A percentile compares a stretch with the other conserved stretches of the same genome.
phyloP scores from a whole-genome alignment of 2,888 invertebrate genomes.

The Colletes collaris region DNA sequence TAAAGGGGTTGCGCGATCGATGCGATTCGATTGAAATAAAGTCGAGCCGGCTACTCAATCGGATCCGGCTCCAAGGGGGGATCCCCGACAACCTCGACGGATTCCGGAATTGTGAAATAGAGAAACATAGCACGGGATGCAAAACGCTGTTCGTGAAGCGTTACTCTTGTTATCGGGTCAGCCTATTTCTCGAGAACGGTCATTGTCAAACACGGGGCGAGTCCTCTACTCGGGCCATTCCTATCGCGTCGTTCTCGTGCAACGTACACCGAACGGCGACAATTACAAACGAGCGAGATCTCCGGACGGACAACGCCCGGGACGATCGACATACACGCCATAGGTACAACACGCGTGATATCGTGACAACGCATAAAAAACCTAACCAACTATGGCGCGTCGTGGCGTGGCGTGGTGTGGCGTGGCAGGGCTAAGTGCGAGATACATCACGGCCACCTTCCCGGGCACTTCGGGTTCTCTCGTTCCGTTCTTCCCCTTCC shows the following conservation, averaged over 20 bases:
- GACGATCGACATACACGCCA: conserved; percentile 66
- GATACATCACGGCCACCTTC: conserved; percentile 80
- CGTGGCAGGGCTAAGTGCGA: conserved; percentile 80
- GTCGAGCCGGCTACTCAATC: conserved; percentile 49
- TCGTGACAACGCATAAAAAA: conserved; percentile 67
- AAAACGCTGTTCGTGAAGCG: background rate
- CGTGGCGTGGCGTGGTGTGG: conserved; percentile 62
- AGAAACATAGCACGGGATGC: background rate
- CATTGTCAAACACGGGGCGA: conserved; percentile 34
- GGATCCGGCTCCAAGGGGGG: background rate
- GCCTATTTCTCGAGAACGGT: conserved; percentile 49
- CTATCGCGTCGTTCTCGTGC: conserved; percentile 45
- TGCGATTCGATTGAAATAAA: conserved; percentile 58
- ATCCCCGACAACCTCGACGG: too few relatives aligned
- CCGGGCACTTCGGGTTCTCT: conserved; percentile 54
- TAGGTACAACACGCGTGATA: conserved; percentile 68
- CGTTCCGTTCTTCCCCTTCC: conserved; percentile 45
- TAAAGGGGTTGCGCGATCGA: conserved; percentile 45
- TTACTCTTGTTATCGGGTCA: conserved; percentile 45
- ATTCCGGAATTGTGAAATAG: background rate
- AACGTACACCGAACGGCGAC: conserved; percentile 56
- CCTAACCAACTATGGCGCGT: conserved; percentile 60
- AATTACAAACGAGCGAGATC: conserved; percentile 73
- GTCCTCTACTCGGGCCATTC: conserved; percentile 27
- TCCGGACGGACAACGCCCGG: conserved; percentile 61